Evolutionary conservation across 2,888 invertebrate species (phyloP).

Genomic region (Trachelus stipa): DNA sequence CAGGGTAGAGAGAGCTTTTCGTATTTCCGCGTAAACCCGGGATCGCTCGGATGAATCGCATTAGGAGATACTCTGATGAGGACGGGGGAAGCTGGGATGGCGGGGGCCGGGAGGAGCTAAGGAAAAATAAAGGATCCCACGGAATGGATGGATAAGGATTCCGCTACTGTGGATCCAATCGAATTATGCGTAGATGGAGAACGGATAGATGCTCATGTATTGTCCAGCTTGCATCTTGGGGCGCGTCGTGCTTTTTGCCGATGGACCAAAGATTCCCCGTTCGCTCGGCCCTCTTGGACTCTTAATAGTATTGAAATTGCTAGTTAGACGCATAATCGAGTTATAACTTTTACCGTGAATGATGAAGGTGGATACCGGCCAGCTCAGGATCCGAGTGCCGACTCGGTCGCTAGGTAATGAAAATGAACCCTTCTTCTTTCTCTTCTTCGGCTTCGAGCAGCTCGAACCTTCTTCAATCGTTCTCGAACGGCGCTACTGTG

Average conservation of each 20-base stretch:
- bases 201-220: constrained; percentile 42
- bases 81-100: constrained; percentile 12
- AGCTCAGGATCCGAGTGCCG: constrained; percentile 21
- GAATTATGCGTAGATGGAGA: constrained; percentile 51
- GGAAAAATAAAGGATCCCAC: not conserved
- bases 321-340: constrained; percentile 63
- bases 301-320: constrained; percentile 64
- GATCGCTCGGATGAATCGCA: not conserved
- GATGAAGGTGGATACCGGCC: constrained; percentile 32
- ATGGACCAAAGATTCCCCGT: constrained; percentile 48
- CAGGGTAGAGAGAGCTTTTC: not conserved
- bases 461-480: constrained; percentile 27
- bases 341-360: constrained; percentile 60
- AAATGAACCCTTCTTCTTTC: constrained; percentile 27
- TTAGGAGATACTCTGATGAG: not conserved
- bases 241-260: constrained; percentile 28
- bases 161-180: constrained; percentile 34
- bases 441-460: constrained; percentile 2
- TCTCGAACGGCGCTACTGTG: constrained; percentile 15
- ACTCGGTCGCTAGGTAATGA: constrained; percentile 27
- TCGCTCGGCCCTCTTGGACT: constrained; percentile 35
- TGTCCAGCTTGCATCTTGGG: constrained; percentile 37
- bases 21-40: not conserved
- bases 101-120: constrained; percentile 16
- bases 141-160: not conserved